These are phyloP conservation scores for Lissocephala sabroskyi DNA, from an alignment of 2,888 invertebrate species.

Conservation along the genomic window DNA sequence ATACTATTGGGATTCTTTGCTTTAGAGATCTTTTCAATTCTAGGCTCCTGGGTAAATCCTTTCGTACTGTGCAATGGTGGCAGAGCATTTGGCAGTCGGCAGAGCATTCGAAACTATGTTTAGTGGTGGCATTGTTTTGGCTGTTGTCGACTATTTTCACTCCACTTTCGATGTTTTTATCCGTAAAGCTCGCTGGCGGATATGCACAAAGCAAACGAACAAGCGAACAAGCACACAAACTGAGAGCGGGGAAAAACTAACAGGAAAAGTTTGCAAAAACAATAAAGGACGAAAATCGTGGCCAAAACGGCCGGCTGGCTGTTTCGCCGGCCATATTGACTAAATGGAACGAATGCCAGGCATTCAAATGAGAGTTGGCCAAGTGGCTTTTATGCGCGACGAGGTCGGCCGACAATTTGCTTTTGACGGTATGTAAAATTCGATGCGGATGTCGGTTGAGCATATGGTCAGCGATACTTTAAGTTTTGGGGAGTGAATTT, in stretches of 20 bases:
- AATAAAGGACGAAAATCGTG: constrained; percentile 59
- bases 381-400: no score
- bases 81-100: no score
- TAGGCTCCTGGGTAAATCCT: no score
- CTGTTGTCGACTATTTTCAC: constrained; percentile 50
- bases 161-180: constrained; percentile 58
- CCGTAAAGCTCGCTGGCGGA: constrained; percentile 61
- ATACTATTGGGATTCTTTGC: no score
- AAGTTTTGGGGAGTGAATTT: neutral
- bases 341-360: no score
- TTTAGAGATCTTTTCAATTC: no score
- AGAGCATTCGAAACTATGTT: no score
- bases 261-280: constrained; percentile 43
- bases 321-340: no score
- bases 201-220: constrained; percentile 33
- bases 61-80: no score
- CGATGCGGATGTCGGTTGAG: neutral
- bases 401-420: no score
- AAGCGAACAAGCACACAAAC: constrained; percentile 2
- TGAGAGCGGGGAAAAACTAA: constrained; percentile 19
- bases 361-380: no score
- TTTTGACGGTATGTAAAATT: neutral
- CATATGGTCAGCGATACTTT: neutral
- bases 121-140: constrained; percentile 7
- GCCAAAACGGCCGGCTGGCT: no score